phyloP scores from a whole-genome alignment of 2,113 vertebrate species.

The Emydura subglobosa region DNA sequence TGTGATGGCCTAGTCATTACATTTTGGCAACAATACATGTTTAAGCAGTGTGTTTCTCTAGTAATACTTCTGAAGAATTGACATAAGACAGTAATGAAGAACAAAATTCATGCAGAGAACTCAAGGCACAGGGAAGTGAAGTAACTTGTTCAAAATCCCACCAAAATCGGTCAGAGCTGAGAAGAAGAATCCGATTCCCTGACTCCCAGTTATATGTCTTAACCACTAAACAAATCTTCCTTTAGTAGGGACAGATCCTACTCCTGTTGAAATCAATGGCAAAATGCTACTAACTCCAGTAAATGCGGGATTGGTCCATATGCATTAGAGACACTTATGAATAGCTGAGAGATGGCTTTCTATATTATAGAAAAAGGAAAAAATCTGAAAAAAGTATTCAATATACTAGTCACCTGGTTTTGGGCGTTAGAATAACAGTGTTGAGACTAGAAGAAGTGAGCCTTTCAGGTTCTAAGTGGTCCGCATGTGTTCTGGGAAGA shows the following conservation, averaged over 20 bases:
- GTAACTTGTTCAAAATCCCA: not conserved
- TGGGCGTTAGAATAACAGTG: not conserved
- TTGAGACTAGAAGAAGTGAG: not conserved
- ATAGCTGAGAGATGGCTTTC: not conserved
- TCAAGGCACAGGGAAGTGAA: not conserved
- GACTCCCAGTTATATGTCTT: not conserved
- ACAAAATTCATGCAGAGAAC: not conserved
- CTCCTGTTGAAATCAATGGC: not conserved
- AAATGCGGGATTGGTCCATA: not conserved
- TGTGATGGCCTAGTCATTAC: not conserved
- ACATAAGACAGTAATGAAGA: not conserved
- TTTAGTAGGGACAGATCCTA: not conserved
- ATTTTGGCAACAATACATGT: fast-evolving
- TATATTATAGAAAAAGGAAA: not conserved
- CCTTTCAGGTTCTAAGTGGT: not conserved
- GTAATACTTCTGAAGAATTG: not conserved
- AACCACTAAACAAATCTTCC: not conserved
- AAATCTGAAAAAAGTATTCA: not conserved
- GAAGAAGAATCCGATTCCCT: not conserved
- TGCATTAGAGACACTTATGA: not conserved
- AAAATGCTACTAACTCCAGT: not conserved
- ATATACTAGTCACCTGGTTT: not conserved
- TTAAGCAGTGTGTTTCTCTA: not conserved
- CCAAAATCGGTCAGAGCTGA: slow-evolving; percentile 32
- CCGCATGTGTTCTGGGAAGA: not conserved